phyloP scores from a whole-genome alignment of 2,113 vertebrate species.

The Eptesicus fuscus region DNA sequence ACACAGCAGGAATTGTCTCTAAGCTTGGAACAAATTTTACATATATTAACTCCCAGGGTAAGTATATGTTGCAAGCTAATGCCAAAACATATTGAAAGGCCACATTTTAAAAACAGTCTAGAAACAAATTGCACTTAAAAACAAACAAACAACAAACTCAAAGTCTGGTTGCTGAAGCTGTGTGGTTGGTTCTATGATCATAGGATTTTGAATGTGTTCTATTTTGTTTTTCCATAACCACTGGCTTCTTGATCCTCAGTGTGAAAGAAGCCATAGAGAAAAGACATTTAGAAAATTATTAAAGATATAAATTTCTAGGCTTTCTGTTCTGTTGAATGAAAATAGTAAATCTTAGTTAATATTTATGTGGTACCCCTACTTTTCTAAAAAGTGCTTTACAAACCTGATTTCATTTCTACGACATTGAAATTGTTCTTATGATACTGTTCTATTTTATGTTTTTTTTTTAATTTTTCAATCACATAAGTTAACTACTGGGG shows the following conservation, averaged over 20 bases:
- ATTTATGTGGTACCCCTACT: background rate
- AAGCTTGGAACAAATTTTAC: slow-evolving; percentile 45
- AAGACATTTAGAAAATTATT: background rate
- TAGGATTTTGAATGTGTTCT: background rate
- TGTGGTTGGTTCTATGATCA: background rate
- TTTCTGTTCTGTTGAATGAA: background rate
- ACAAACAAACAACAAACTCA: background rate
- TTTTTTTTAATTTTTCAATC: background rate
- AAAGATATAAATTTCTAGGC: accelerated
- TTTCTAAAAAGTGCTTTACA: background rate
- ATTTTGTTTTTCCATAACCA: background rate
- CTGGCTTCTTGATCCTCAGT: background rate
- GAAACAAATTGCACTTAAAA: background rate
- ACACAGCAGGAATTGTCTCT: slow-evolving; percentile 65
- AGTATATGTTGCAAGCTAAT: slow-evolving; percentile 17
- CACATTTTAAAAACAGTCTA: slow-evolving; percentile 49
- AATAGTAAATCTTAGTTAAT: slow-evolving; percentile 15
- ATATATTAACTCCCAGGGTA: slow-evolving; percentile 54
- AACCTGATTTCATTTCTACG: background rate
- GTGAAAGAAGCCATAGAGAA: background rate
- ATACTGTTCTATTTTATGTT: background rate
- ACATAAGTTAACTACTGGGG: background rate
- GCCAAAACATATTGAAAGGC: slow-evolving; percentile 49
- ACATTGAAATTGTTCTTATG: background rate
- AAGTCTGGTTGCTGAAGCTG: background rate